These are phyloP conservation scores for Platycercus adscitus DNA, from an alignment of 2,113 vertebrate genomes.

Conservation along the genomic window DNA sequence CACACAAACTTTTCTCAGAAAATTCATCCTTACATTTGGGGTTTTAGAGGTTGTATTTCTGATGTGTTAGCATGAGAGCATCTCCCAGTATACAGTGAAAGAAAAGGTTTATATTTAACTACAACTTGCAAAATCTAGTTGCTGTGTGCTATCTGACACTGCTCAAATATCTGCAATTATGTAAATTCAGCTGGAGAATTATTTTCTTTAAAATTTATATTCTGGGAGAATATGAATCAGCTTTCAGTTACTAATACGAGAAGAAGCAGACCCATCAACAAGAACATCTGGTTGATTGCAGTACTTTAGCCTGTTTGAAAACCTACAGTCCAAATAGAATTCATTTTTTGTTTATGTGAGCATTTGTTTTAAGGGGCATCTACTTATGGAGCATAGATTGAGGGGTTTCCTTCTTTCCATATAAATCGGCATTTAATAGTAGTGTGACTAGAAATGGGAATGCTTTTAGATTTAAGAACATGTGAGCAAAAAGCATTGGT, in stretches of 20 bases:
- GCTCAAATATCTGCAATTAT: background rate
- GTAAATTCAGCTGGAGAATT: background rate
- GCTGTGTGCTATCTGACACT: background rate
- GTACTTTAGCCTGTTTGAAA: background rate
- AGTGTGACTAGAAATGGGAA: background rate
- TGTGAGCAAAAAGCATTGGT: background rate
- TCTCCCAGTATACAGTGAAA: background rate
- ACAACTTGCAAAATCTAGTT: background rate
- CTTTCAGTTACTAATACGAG: background rate
- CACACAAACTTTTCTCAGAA: background rate
- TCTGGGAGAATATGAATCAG: conserved; percentile 2
- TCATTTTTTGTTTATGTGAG: background rate
- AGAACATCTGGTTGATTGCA: conserved; percentile 12
- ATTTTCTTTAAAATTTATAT: background rate
- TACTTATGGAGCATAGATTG: background rate
- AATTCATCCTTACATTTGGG: background rate
- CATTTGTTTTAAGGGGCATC: background rate
- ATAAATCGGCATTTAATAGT: background rate
- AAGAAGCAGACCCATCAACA: background rate
- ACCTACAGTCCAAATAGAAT: background rate
- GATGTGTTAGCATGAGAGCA: background rate
- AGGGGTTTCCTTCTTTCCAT: background rate
- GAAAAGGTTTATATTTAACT: background rate
- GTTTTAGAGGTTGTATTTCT: background rate
- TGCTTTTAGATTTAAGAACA: background rate